These are phyloP conservation scores for Lota lota DNA, from an alignment of 2,113 vertebrate genomes.

Conservation along the genomic window DNA sequence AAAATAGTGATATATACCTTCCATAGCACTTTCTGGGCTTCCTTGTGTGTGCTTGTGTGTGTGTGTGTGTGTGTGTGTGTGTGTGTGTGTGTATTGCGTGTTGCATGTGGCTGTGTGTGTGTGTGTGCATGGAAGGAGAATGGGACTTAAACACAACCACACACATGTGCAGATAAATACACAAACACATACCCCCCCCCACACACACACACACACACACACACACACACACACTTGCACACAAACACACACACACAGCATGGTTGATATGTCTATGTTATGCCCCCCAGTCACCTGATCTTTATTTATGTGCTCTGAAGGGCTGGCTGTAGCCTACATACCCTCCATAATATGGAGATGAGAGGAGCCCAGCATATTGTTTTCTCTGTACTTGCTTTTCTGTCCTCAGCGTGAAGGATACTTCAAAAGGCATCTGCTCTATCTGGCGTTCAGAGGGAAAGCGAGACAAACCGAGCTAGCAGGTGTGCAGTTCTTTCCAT, in stretches of 20 bases:
- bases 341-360: conserved; percentile 51
- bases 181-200: too few species aligned
- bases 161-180: background rate
- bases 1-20: too few species aligned
- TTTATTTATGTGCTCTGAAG: conserved; percentile 51
- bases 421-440: conserved; percentile 63
- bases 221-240: background rate
- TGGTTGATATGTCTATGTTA: conserved; percentile 35
- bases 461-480: conserved; percentile 55
- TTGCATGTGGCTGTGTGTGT: too few species aligned
- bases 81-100: too few species aligned
- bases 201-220: too few species aligned
- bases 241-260: conserved; percentile 24
- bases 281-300: conserved; percentile 5
- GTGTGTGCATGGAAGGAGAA: too few species aligned
- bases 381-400: conserved; percentile 20
- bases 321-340: conserved; percentile 38
- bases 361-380: conserved; percentile 33
- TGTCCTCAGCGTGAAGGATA: conserved; percentile 47
- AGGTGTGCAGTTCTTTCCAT: conserved; percentile 62
- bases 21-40: too few species aligned
- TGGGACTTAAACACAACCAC: background rate
- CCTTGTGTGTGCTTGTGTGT: too few species aligned
- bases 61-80: too few species aligned
- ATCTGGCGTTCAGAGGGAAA: conserved; percentile 50